Evolutionary conservation across 2,797 vertebrate genomes (phyloP).

Genomic region (Lagothrix lagotricha): DNA sequence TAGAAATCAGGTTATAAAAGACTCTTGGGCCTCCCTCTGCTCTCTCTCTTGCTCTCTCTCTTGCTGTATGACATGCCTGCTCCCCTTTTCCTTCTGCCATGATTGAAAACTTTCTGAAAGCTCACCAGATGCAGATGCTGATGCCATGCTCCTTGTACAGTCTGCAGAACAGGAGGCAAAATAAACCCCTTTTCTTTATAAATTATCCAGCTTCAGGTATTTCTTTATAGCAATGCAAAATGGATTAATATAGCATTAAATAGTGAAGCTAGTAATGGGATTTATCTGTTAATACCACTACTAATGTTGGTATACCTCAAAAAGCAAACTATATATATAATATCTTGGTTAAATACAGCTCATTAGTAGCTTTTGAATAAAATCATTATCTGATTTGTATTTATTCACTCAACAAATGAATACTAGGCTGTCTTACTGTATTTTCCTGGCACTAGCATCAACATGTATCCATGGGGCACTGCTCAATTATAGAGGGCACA

Average conservation of each 20-base stretch:
- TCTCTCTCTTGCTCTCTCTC: neutral
- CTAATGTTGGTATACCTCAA: neutral
- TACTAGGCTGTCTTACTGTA: neutral
- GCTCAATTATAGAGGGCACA: neutral
- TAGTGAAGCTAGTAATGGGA: neutral
- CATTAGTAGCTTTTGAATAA: neutral
- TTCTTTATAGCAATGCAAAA: no score
- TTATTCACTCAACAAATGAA: neutral
- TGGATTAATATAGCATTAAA: neutral
- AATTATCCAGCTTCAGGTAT: no score
- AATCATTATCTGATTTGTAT: neutral
- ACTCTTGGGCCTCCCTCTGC: neutral
- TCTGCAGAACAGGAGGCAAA: neutral
- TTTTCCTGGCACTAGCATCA: neutral
- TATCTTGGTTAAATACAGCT: neutral
- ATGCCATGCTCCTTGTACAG: neutral
- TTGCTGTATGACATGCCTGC: neutral
- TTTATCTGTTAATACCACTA: slow-evolving; percentile 9
- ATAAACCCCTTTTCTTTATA: no score
- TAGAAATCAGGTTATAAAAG: neutral
- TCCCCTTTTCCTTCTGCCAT: neutral
- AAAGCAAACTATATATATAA: neutral
- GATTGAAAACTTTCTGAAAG: neutral
- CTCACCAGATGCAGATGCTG: neutral
- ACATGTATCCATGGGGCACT: neutral